A percentile compares a stretch with the other conserved stretches of the same genome.
phyloP scores from a whole-genome alignment of 2,888 invertebrate species.

The Oligia strigilis region DNA sequence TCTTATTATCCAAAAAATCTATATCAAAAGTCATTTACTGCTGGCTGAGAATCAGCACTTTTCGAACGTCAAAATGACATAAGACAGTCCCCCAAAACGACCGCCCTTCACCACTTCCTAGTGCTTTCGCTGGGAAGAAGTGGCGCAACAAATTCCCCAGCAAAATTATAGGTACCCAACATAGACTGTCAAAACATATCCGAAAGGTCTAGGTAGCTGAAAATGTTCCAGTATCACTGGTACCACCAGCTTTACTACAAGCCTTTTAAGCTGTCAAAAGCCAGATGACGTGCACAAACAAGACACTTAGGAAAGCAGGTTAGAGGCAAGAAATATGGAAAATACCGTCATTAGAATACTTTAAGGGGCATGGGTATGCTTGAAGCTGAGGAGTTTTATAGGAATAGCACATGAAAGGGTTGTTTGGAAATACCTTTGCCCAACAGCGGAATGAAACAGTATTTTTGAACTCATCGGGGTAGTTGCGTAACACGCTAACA shows the following conservation, averaged over 20 bases:
- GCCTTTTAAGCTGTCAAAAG: slow-evolving; percentile 59
- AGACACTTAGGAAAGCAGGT: slow-evolving; percentile 22
- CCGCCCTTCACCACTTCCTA: too few relatives aligned
- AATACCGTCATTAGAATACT: slow-evolving; percentile 8
- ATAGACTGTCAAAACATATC: not conserved
- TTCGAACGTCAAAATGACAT: too few relatives aligned
- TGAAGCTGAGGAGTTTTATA: not conserved
- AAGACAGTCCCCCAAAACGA: too few relatives aligned
- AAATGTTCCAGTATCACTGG: slow-evolving; percentile 17
- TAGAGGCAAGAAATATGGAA: slow-evolving; percentile 6
- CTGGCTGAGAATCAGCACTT: too few relatives aligned
- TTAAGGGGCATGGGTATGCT: not conserved
- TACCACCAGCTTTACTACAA: slow-evolving; percentile 3
- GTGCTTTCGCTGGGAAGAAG: too few relatives aligned
- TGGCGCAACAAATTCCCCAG: too few relatives aligned
- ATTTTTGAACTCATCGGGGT: too few relatives aligned
- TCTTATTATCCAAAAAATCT: not conserved
- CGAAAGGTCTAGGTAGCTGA: slow-evolving; percentile 18
- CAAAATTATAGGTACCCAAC: not conserved
- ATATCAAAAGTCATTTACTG: too few relatives aligned
- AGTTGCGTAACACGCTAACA: not conserved
- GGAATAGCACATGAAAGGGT: not conserved
- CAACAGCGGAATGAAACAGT: not conserved
- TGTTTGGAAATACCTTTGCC: not conserved
- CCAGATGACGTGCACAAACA: slow-evolving; percentile 36